Conservation (phyloP, 2,888 invertebrate genomes). For the Cabera pusaria region DNA sequence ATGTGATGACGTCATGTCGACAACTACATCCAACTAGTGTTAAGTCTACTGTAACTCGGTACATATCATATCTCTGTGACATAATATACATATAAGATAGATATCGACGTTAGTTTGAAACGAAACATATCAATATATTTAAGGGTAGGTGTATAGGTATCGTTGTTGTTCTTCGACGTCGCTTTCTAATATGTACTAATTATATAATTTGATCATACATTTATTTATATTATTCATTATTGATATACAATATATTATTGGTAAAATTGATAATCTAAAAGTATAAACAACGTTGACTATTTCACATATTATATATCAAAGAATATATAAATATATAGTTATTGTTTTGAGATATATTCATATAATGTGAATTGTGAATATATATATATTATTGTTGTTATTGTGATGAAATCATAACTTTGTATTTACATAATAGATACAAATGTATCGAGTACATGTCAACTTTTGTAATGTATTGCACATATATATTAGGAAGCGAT, state of each 20-base stretch:
- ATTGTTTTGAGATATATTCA: no score
- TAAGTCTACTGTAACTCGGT: constrained; percentile 47
- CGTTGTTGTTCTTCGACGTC: constrained; percentile 75
- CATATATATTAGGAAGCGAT: constrained; percentile 43
- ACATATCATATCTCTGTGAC: constrained; percentile 59
- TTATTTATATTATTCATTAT: no score
- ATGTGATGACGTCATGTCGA: constrained; percentile 38
- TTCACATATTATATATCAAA: no score
- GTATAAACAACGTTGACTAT: no score
- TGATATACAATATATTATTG: not conserved
- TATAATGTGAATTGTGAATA: no score
- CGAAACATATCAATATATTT: constrained; percentile 50
- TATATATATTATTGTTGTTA: constrained; percentile 2
- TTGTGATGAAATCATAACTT: constrained; percentile 11
- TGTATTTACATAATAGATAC: constrained; percentile 1
- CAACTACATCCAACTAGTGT: constrained; percentile 32
- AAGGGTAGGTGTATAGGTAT: constrained; percentile 69
- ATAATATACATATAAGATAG: constrained; percentile 42
- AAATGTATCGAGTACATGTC: not conserved
- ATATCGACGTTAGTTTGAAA: constrained; percentile 47
- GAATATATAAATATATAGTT: no score
- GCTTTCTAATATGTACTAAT: constrained; percentile 55
- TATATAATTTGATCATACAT: no score
- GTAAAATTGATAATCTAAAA: no score
- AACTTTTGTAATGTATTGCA: not conserved